Evolutionary conservation across 1,140 invertebrate species (phyloP), one percentile per base, ranked within the genome.

Genomic region (Drosophila rhopaloa): DNA sequence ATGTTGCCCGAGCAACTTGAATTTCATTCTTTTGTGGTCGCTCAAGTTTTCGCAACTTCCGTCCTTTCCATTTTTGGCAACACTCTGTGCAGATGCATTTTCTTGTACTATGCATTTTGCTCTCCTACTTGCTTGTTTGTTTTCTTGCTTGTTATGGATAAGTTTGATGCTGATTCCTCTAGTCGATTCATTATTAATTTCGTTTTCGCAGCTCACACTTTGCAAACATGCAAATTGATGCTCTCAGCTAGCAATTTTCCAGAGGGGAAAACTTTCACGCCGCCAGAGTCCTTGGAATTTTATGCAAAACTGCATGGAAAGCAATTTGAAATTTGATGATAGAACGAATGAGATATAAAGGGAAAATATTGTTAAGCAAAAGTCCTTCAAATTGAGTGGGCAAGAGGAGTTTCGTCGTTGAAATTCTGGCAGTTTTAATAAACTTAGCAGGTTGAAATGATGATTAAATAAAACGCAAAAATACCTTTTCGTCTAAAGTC

Each of bases 1-100:
- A 84, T 84, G 81, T 84, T 84, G 57, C 76, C 61, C 62, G 51
- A 85, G 68, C 53, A 47, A 72, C 65, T 72, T 58, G 66, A 72
- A 72, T 71, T 71, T 71, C 68, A 58, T 72, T 71, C 65, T 50
- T 57, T 71, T 71, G 65, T 58, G 67, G 67, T 27, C 13, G 35
- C 37, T 47, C 38, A 72, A 72, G 54, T 72, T 72, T 50, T 48
- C 38, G 19, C 44, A 72, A 71, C 51, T 72, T 58, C 46, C 67
- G 65, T 71, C 11, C 47, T 5, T 70, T 71, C 43, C 16, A 40
- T 47, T 48, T 70, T 70, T 13, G 43, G 66, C 51, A 58, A 71
- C 48, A 37, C 47, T 66, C 53, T 68, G 27, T 70, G 44, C 67
- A 41, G 16, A 61, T 37, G 16, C 14, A 47, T 47, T 57, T 71